Percentiles rank a stretch among this genome's conserved stretches.
Conservation (phyloP, 35 echinoderm and acorn worm genomes). For the Holothuria glaberrima region DNA sequence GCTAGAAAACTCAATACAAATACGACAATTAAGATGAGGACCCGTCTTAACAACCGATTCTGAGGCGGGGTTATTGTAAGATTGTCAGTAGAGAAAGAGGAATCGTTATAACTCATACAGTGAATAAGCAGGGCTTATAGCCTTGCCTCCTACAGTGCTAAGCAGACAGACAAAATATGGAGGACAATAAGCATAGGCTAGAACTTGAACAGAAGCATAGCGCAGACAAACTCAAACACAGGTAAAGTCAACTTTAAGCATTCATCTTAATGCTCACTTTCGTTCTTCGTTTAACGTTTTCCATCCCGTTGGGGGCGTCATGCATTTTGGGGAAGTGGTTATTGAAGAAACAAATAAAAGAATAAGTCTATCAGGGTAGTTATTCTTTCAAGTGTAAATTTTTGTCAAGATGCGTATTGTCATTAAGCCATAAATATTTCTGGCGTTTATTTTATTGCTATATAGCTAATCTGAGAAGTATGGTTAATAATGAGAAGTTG, state of each 20-base stretch:
- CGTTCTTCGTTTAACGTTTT: too few relatives aligned
- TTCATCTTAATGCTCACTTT: too few relatives aligned
- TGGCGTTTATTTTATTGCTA: too few relatives aligned
- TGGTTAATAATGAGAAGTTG: too few relatives aligned
- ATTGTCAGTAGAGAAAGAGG: not conserved
- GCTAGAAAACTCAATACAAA: slow-evolving; percentile 11
- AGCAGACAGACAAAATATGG: not conserved
- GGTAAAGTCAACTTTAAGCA: not conserved
- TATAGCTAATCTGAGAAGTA: too few relatives aligned
- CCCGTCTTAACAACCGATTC: not conserved
- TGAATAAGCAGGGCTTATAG: slow-evolving; percentile 1
- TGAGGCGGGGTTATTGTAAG: slow-evolving; percentile 9
- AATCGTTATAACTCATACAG: slow-evolving; percentile 15
- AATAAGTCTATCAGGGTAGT: too few relatives aligned
- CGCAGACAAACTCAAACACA: slow-evolving; percentile 21
- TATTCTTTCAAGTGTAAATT: too few relatives aligned
- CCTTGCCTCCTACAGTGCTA: not conserved
- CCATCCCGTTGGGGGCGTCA: too few relatives aligned
- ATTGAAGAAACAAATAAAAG: too few relatives aligned
- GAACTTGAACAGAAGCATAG: slow-evolving; percentile 12
- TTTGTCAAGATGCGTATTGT: too few relatives aligned
- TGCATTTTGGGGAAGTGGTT: too few relatives aligned
- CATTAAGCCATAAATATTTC: too few relatives aligned
- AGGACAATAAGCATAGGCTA: slow-evolving; percentile 32
- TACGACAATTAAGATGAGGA: not conserved